Evolutionary conservation across 2,888 invertebrate species (phyloP), one percentile per base, ranked within the genome.

Genomic region (Rhingia rostrata): DNA sequence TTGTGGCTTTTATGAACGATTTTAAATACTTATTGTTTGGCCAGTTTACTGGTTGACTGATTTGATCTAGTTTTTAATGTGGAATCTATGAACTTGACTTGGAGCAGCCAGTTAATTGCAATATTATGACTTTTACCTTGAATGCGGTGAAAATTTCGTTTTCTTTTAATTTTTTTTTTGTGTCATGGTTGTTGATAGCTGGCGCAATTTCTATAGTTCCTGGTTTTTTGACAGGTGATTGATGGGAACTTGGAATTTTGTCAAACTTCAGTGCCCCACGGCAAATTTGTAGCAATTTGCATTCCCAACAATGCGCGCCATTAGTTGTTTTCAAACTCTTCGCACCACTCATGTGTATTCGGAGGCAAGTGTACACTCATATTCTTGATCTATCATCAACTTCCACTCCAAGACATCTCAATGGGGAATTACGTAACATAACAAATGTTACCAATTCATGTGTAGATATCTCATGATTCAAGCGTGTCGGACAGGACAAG

Each of bases 41-140:
- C 66, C 80, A 80, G 80, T 84, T 84, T 84, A 66, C 74, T 75
- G 84, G 80, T 80, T 69, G 84, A 84, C 80, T 80, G 84, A 70
- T 74, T 80, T 54, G 79, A 80, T 79, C 69, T 74, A 14, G 63
- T 83, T 70, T 66, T 58, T 60, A 61, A 54, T 77, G 53, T 5
- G 30, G 63, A 63, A 75, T 75, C 75, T 75, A 47, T 79, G 83
- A 83, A 83, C 83, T 83, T 83, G 83, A 83, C 83, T 83, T 32
- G 72, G 63, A 35, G 53, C 61, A 10, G 56, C 54, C 35, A 58
- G 22, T 43, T 74, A 74, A 56, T 74, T 74, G 74, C 61, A 66
- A 66, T 72, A 60, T 60, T 64, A 47, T 58, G 35, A 35, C 7
- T 61, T n/a, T 12, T 5, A 45, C 47, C 43, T 49, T 67, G 74